Percentiles rank a stretch among this genome's conserved stretches.
Conservation (phyloP, 2,888 invertebrate species). For the Malthinus seriepunctatus region DNA sequence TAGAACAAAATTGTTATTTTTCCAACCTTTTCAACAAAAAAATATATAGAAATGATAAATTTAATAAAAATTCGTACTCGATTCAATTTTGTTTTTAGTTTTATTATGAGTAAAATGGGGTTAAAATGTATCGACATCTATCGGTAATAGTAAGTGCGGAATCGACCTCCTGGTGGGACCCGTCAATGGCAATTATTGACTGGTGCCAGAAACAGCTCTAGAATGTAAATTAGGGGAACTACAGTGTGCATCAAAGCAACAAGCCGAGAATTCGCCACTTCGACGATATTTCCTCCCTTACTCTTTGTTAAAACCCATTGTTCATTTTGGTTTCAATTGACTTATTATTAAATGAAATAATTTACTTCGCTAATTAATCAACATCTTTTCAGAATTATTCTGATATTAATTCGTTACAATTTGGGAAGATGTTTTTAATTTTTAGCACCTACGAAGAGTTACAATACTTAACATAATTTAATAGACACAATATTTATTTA, state of each 20-base stretch:
- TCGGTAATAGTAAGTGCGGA: slow-evolving; percentile 20
- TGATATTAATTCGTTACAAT: too few relatives aligned
- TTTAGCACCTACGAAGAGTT: too few relatives aligned
- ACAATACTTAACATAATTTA: too few relatives aligned
- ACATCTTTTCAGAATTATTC: neutral
- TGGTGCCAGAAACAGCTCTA: slow-evolving; percentile 43
- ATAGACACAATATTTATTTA: too few relatives aligned
- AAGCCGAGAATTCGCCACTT: slow-evolving; percentile 44
- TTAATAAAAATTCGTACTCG: neutral
- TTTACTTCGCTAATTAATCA: neutral
- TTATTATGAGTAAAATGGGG: slow-evolving; percentile 5
- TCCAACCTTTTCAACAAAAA: neutral
- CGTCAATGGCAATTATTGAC: slow-evolving; percentile 46
- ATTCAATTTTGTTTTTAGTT: slow-evolving; percentile 5
- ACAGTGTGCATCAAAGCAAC: slow-evolving; percentile 47
- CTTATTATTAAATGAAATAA: slow-evolving; percentile 39
- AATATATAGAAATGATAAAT: neutral
- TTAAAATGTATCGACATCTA: slow-evolving; percentile 30
- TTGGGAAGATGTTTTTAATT: too few relatives aligned
- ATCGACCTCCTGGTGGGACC: slow-evolving; percentile 35
- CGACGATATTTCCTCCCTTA: slow-evolving; percentile 25
- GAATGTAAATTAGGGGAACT: slow-evolving; percentile 49
- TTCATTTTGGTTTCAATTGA: slow-evolving; percentile 45
- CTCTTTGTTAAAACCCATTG: slow-evolving; percentile 36
- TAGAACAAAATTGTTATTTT: neutral